These are phyloP conservation scores for Tylochromis polylepis DNA, from an alignment of 2,113 vertebrate species.

Conservation along the genomic window DNA sequence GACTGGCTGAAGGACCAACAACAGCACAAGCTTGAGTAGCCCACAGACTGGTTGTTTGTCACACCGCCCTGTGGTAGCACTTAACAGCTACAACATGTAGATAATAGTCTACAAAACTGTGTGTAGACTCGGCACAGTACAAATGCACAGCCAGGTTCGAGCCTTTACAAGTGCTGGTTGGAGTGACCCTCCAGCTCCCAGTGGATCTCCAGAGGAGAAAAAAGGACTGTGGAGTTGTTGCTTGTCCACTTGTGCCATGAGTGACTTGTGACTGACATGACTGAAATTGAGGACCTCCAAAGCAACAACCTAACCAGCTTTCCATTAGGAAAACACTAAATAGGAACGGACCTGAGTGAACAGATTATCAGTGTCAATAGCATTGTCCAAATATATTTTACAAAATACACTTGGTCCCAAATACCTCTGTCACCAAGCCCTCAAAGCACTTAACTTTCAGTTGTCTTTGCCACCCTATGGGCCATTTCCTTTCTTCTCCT, in stretches of 20 bases:
- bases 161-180: neutral
- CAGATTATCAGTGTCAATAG: neutral
- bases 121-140: neutral
- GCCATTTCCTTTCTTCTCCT: too few relatives aligned
- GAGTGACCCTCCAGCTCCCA: neutral
- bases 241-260: neutral
- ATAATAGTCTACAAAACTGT: neutral
- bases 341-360: neutral
- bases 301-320: neutral
- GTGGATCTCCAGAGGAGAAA: neutral
- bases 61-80: neutral
- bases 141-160: neutral
- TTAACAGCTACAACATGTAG: neutral
- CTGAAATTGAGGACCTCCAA: neutral
- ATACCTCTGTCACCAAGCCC: accelerated
- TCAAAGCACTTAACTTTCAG: neutral
- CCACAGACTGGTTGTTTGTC: neutral
- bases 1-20: neutral
- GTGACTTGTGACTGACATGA: neutral
- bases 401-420: neutral
- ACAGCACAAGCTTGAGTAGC: neutral
- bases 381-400: neutral
- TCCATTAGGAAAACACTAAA: neutral
- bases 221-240: neutral
- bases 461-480: too few relatives aligned